Base-by-base conservation (phyloP, 2,113 vertebrate genomes). In the Rhipidura dahli region DNA sequence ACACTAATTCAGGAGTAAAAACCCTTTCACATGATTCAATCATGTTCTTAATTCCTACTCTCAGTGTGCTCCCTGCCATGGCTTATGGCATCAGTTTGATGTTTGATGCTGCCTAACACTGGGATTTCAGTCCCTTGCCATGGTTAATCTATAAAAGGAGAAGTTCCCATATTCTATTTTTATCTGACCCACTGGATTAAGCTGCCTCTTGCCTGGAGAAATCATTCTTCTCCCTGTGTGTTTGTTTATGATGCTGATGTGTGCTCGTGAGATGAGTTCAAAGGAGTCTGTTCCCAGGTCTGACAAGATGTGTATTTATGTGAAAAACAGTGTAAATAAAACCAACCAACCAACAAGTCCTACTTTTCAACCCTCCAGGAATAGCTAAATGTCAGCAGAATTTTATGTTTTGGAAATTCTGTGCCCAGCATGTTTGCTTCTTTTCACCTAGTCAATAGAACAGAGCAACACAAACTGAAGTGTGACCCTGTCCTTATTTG, bases 401-500 rank as follows among this genome's bases (percentile, higher is more conserved):
- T 37, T 24, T 50, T 51, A 68, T 42, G 31, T 49, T 93, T 57
- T 3, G 37, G 57, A 42, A 84, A 66, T 91, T 91, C 53, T 79
- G 21, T 72, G 49, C 70, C 63, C 59, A 73, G 45, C 28, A 69
- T 30, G 31, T 89, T 89, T 79, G 23, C 59, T 77, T 69, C 30
- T 87, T 84, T 78, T 57, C 50, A 63, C 35, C 50, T n/a, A 69
- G 78, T 42, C 50, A 73, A 51, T 77, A 85, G 93, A 87, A 68
- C 26, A 84, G 27, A 93, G 65, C 53, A 92, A 84, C 70, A 93
- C 49, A 94, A 94, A 91, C 79, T 28, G 15, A 93, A 68, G 71
- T 27, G 53, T 49, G 57, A 40, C 42, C 27, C 33, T 69, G 53
- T 76, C 63, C 59, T 88, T 95, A 54, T 28, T 73, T 87, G 50